Conservation (phyloP, 2,113 vertebrate genomes). For the Triplophysa tibetana region DNA sequence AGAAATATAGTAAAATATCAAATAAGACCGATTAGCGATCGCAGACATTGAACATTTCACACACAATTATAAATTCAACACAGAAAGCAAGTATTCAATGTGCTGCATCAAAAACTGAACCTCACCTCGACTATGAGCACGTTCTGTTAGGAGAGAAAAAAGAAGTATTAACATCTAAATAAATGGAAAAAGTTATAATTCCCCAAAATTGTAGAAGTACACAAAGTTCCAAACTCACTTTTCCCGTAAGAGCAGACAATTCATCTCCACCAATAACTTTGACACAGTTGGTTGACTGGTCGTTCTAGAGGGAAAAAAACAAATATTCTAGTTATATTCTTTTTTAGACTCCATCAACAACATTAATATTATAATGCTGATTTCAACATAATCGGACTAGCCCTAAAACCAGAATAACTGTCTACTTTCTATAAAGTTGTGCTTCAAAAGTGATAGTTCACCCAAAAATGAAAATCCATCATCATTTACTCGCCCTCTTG, state of each 20-base stretch:
- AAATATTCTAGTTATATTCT: not conserved
- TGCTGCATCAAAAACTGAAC: not conserved
- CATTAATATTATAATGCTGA: not conserved
- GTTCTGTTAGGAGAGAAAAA: conserved; percentile 68
- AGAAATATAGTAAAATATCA: too few relatives aligned
- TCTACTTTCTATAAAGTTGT: too few relatives aligned
- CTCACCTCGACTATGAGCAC: conserved; percentile 88
- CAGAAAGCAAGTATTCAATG: not conserved
- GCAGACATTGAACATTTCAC: not conserved
- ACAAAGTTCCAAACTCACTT: conserved; percentile 65
- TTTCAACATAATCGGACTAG: not conserved
- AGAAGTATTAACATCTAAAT: not conserved
- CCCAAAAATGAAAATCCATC: too few relatives aligned
- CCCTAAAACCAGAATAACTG: too few relatives aligned
- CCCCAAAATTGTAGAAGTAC: not conserved
- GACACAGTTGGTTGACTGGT: conserved; percentile 73
- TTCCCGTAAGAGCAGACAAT: conserved; percentile 74
- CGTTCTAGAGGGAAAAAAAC: conserved; percentile 69
- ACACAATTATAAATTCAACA: not conserved
- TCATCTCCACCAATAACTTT: conserved; percentile 80
- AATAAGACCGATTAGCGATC: too few relatives aligned
- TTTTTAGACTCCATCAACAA: not conserved
- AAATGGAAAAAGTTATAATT: not conserved
- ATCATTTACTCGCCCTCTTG: too few relatives aligned
- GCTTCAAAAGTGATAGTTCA: too few relatives aligned